Conservation (phyloP, 1,140 invertebrate genomes). For the Magallana angulata region DNA sequence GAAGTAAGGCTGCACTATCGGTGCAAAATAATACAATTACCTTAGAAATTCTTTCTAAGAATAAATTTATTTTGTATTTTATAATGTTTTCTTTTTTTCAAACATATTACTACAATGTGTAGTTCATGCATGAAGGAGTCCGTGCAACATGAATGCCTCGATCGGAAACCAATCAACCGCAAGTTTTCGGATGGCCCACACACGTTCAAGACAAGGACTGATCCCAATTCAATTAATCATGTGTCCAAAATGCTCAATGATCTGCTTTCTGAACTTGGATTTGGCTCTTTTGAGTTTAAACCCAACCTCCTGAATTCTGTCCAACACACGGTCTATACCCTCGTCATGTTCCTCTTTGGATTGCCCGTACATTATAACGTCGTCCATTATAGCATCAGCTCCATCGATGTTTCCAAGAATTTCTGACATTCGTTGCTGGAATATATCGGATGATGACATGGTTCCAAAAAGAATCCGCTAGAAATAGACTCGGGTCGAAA, state of each 20-base stretch:
- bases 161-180: no score
- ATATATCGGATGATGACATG: slow-evolving; percentile 46
- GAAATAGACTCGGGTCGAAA: slow-evolving; percentile 25
- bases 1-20: no score
- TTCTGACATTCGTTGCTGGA: slow-evolving; percentile 12
- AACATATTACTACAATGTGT: no score
- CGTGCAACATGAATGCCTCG: no score
- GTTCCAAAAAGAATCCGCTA: slow-evolving; percentile 39
- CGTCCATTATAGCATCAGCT: slow-evolving; percentile 46
- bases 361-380: slow-evolving; percentile 39
- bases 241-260: slow-evolving; percentile 64
- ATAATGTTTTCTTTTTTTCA: no score
- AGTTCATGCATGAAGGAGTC: no score
- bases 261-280: slow-evolving; percentile 75
- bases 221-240: slow-evolving; percentile 40
- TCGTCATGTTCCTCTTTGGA: slow-evolving; percentile 41
- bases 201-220: slow-evolving; percentile 41
- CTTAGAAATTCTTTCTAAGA: no score
- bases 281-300: slow-evolving; percentile 80
- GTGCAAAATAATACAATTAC: no score
- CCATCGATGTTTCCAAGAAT: background rate
- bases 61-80: no score
- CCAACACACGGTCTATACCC: slow-evolving; percentile 24
- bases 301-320: slow-evolving; percentile 21
- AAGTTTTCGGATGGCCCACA: slow-evolving; percentile 47